Evolutionary conservation across 2,888 invertebrate genomes (phyloP), one percentile per base, ranked within the genome.

Genomic region (Mythimna lalbum): DNA sequence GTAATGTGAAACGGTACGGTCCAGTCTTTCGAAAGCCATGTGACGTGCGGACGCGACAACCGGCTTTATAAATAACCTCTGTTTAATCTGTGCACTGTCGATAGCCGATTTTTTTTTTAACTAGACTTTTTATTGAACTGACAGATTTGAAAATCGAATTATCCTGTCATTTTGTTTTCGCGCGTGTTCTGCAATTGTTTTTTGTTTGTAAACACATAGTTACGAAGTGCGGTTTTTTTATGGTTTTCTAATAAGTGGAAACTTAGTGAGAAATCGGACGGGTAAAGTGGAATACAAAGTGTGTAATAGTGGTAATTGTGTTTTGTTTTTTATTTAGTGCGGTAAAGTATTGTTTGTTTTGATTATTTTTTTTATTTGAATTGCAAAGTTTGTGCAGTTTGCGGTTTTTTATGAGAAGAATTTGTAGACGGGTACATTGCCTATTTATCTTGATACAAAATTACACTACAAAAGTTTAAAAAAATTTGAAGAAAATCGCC

Each of bases 31-130:
- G 77, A 82, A 79, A 84, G 86, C 86, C 70, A 83, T 87, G 84
- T 71, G 78, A 80, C 88, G 91, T 78, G 85, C 90, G 93, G 87
- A 87, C 90, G 90, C 88, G 87, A 85, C 82, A 81, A 67, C 69
- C 63, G 73, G 17, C 63, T 61, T 65, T 75, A 77, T 27, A 83
- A 80, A 78, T 76, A 83, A 71, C 64, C 61, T 62, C 53, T 61
- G 60, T 75, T 81, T 81, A 66, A 83, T 81, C 83, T 81, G 77
- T 79, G 75, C 70, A 55, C 55, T 62, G 69, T 64, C 66, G 55
- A 62, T 72, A 80, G 31, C 50, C 63, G 31, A 63, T 67, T 69
- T 76, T 65, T 43, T 74, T 80, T 77, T 69, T 62, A 19, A n/a
- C 64, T 78, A 66, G 73, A 49, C 62, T 65, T 19, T 59, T 1